Evolutionary conservation across 2,113 vertebrate species (phyloP), one percentile per base, ranked within the genome.

Genomic region (Tachysurus fulvidraco): DNA sequence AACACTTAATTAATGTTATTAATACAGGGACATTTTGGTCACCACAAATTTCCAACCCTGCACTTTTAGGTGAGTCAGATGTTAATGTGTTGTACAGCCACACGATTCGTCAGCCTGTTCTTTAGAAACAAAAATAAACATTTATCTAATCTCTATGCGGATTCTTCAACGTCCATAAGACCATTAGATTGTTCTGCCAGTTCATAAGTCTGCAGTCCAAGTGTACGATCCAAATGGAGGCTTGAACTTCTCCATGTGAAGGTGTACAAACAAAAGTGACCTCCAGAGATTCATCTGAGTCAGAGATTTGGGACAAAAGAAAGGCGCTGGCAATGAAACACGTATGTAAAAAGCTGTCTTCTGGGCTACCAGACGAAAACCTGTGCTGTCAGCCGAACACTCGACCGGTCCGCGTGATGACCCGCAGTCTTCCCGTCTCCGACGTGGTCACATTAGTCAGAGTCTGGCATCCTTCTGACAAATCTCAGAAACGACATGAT

Each of bases 181-280:
- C n/a, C 46, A 54, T 78, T 65, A 14, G 16, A 52, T 21, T 85
- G n/a, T 85, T 78, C 73, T 85, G 71, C 84, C 36, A 77, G 44
- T 65, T 78, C 19, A 54, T 44, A 50, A n/a, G 54, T 25, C 54
- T 23, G 54, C 78, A 9, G 60, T 69, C 81, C 81, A 83, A 69
- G 23, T 41, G 30, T 60, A 5, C 55, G 6, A 60, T 81, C 55
- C 78, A 81, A 81, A 59, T 60, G 55, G 78, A 81, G 55, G 30
- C 36, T 60, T 81, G 78, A 83, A 65, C 60, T 65, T 50, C 81
- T 83, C 81, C 60, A 50, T 65, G 44, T 28, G 60, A 65, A 83
- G 81, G 62, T 83, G 81, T 12, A n/a, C 81, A 83, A 83, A 83
- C 62, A 83, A 67, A 83, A 67, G n/a, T 12, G 60, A 52, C 36